Evolutionary conservation across 2,888 invertebrate genomes (phyloP).

Genomic region (Cheiracanthium punctorium): DNA sequence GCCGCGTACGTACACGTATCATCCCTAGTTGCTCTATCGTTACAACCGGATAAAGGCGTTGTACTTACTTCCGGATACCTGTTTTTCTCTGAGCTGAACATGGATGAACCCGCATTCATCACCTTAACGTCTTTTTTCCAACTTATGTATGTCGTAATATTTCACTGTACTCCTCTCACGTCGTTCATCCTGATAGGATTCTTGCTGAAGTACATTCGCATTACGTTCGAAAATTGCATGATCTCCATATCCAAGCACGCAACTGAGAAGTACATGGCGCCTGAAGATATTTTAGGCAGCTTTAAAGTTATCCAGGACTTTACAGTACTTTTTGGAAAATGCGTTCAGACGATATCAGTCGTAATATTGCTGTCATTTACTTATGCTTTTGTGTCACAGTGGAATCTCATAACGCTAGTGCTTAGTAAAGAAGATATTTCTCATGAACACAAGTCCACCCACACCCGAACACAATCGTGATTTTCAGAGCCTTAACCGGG

Average conservation of each 20-base stretch:
- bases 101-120: background rate
- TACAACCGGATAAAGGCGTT: background rate
- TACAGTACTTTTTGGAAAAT: background rate
- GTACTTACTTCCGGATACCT: background rate
- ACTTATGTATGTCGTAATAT: background rate
- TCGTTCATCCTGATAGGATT: background rate
- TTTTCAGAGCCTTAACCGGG: too few species aligned
- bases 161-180: background rate
- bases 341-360: background rate
- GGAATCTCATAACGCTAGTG: background rate
- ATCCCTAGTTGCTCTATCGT: background rate
- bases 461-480: too few species aligned
- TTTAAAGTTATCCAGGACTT: background rate
- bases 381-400: background rate
- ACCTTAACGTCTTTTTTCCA: background rate
- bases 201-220: background rate
- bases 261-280: background rate
- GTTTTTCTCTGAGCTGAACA: background rate
- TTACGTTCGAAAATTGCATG: background rate
- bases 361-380: background rate
- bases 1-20: background rate
- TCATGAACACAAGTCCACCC: too few species aligned
- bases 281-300: background rate
- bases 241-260: background rate
- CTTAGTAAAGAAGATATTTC: background rate